Conservation (phyloP, 1,140 invertebrate genomes). For the Lucilia sericata region DNA sequence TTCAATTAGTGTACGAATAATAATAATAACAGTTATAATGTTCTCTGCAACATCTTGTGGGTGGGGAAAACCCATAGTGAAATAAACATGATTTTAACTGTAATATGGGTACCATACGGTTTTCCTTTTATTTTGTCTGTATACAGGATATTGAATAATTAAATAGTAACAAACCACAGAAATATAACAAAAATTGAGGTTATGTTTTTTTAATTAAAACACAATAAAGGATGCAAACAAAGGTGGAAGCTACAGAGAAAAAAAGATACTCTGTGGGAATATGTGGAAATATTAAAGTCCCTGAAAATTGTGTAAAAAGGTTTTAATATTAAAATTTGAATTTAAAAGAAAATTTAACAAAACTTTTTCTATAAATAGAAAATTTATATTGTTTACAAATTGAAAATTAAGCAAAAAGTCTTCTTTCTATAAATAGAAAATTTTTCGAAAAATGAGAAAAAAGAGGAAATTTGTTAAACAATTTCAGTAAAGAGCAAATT, state of each 20-base stretch:
- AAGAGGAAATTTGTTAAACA: no score
- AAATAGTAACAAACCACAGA: slow-evolving; percentile 32
- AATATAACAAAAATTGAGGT: slow-evolving; percentile 6
- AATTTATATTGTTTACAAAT: no score
- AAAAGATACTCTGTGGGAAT: neutral
- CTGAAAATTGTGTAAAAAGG: no score
- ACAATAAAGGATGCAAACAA: neutral
- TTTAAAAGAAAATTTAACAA: no score
- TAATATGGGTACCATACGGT: neutral
- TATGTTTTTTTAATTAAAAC: slow-evolving; percentile 4
- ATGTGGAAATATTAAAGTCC: no score
- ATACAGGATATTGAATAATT: slow-evolving; percentile 32
- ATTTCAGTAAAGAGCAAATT: no score
- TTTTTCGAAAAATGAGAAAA: no score
- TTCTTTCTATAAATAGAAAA: no score
- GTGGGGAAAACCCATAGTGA: neutral
- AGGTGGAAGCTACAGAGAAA: neutral
- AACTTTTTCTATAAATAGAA: no score
- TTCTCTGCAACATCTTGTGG: neutral
- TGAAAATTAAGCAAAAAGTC: no score
- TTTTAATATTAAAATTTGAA: no score
- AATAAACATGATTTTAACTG: neutral
- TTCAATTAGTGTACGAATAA: slow-evolving; percentile 42
- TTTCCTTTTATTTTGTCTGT: neutral
- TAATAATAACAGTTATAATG: slow-evolving; percentile 1